Evolutionary conservation across 1,140 invertebrate genomes (phyloP).

Genomic region (Cotesia glomerata): DNA sequence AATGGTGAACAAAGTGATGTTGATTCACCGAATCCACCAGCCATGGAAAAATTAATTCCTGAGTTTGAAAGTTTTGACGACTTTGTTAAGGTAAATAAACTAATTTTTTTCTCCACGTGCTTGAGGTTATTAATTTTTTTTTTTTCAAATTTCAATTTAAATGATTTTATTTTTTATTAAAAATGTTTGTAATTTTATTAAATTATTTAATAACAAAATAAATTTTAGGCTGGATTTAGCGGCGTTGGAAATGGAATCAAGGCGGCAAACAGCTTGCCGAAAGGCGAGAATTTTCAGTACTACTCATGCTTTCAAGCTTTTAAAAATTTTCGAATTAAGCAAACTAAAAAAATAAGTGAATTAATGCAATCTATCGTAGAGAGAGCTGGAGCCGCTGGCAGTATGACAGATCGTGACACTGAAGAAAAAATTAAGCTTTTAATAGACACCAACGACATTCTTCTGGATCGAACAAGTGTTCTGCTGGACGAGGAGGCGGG

Average conservation of each 20-base stretch:
- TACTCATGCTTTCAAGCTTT: conserved; percentile 76
- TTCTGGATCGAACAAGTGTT: conserved; percentile 76
- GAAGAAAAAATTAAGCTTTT: conserved; percentile 80
- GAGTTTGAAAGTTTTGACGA: not conserved
- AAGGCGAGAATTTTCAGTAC: conserved; percentile 72
- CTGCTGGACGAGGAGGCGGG: conserved; percentile 76
- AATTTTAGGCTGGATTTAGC: conserved; percentile 64
- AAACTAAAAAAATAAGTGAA: conserved; percentile 65
- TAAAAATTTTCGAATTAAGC: conserved; percentile 66
- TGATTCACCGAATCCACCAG: not conserved
- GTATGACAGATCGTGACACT: conserved; percentile 65
- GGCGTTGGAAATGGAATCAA: conserved; percentile 71
- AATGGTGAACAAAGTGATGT: not conserved
- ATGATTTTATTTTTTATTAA: not conserved
- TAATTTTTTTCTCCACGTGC: not conserved
- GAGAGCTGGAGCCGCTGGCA: conserved; percentile 67
- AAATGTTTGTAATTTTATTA: not conserved
- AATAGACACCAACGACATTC: conserved; percentile 77
- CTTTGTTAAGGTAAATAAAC: not conserved
- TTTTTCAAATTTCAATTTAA: not conserved
- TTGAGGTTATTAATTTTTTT: not conserved
- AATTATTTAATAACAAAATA: not conserved
- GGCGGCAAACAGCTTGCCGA: conserved; percentile 72
- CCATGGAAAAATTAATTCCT: not conserved
- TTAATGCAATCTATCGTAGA: conserved; percentile 67